Evolutionary conservation across 1,140 invertebrate species (phyloP), one percentile per base, ranked within the genome.

Genomic region (Drosophila arawakana): DNA sequence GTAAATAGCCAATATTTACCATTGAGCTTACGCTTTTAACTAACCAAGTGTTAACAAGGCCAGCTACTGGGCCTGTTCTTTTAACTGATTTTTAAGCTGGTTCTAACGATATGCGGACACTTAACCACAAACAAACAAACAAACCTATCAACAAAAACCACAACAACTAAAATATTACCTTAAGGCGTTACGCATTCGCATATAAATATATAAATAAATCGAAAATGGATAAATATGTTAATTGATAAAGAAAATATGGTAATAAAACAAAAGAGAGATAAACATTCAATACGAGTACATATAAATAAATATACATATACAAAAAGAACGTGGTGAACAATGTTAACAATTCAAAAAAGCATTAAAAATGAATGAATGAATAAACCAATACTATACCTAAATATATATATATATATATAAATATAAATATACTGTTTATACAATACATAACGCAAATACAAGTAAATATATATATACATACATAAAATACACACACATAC

Each of bases 341-440:
- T 89, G 84, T 89, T 89, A 89, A 89, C 84, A 89, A 89, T 89
- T 89, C 73, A 78, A 81, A 71, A 72, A 71, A 72, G 85, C 81
- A 89, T 89, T 84, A 89, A 67, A 73, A 74, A 78, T 76, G 69
- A 83, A 65, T 73, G 67, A 80, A 71, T 73, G 67, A 80, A 68
- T 76, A 75, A 76, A 80, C 54, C 62, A 50, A 73, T 65, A 76
- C 60, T 65, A 76, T 66, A 72, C 35, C 18, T 21, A 21, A 21
- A 21, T 21, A 21, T 21, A 21, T 21, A 21, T 50, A 46, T 39
- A 54, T 58, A 21, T 66, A 68, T 71, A 50, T 74, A 57, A 69
- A 86, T 21, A 21, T 21, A 21, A 21, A 21, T 1, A 21, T 21
- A 86, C 83, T 81, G 81, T 83, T 83, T 83, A 83, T 76, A 83